Base-by-base conservation (phyloP, 2,113 vertebrate genomes). In the Ceyx cyanopectus region DNA sequence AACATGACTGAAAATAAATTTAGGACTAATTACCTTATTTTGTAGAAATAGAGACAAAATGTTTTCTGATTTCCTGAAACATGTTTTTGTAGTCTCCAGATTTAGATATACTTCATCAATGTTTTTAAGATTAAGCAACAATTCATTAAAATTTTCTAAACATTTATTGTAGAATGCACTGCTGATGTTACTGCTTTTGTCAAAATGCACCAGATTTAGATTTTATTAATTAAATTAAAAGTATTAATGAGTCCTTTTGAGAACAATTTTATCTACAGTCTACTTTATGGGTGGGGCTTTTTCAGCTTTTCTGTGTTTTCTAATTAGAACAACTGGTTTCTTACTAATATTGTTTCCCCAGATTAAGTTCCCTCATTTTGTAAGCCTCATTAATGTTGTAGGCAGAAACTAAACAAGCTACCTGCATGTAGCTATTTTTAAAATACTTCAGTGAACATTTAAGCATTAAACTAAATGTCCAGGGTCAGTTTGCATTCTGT, bases 401-500 rank as follows among this genome's bases (percentile, higher is more conserved):
- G 34, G 12, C 27, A 93, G 62, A 94, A 87, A 93, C 22, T 69
- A 54, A 62, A 7, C 54, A 85, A 30, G 20, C 46, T 81, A 34
- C 26, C 20, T 41, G 87, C 51, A 46, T 89, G 84, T 66, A 93
- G 73, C 5, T 87, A 26, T 76, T 93, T 87, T 46, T 79, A 85
- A 94, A 93, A 76, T 41, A 80, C 27, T 62, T 85, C 65, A 51
- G 17, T 40, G 51, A 80, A 30, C 1, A 26, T 77, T 90, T 56
- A 24, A 51, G 24, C 50, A 51, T 24, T 51, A 51, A 51, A 51
- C 50, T 24, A 23, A 51, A 51, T 24, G 70, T 92, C 68, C 30
- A 69, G 46, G 46, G n/a, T 76, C 54, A 88, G 63, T 87, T 58
- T 92, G 37, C 45, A 67, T 80, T 84, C 51, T 51, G 29, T 37